Conservation (phyloP, 2,113 vertebrate genomes). For the Microtus oregoni region DNA sequence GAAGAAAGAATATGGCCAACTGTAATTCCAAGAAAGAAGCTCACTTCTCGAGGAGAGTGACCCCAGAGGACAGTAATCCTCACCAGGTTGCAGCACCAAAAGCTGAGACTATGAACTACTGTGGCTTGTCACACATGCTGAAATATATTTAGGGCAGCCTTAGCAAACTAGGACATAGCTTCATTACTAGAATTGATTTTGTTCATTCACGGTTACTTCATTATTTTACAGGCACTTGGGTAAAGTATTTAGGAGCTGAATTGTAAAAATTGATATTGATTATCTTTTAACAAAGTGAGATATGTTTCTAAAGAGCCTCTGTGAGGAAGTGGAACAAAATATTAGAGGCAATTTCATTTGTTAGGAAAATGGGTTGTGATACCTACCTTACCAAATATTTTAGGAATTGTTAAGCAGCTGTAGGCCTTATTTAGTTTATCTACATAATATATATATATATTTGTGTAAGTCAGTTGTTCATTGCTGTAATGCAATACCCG, state of each 20-base stretch:
- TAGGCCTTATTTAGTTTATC: background rate
- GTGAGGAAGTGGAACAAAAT: background rate
- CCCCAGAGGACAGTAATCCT: background rate
- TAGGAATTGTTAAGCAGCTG: background rate
- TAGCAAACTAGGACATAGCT: background rate
- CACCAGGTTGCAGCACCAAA: background rate
- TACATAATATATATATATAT: background rate
- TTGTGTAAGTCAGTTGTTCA: background rate
- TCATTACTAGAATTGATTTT: background rate
- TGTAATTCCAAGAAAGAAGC: background rate
- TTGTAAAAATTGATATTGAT: background rate
- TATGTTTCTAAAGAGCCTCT: background rate
- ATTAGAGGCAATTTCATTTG: background rate
- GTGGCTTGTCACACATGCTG: background rate
- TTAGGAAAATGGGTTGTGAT: background rate
- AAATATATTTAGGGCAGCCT: background rate
- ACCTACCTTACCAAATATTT: rapidly evolving
- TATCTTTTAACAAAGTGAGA: background rate
- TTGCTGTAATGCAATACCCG: background rate
- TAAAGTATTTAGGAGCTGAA: background rate
- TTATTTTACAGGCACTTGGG: background rate
- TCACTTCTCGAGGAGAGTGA: background rate
- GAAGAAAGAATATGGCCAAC: background rate
- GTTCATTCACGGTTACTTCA: background rate
- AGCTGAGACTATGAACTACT: background rate